These are phyloP conservation scores for Porphyrio hochstetteri DNA, from an alignment of 2,113 vertebrate genomes.

Conservation along the genomic window DNA sequence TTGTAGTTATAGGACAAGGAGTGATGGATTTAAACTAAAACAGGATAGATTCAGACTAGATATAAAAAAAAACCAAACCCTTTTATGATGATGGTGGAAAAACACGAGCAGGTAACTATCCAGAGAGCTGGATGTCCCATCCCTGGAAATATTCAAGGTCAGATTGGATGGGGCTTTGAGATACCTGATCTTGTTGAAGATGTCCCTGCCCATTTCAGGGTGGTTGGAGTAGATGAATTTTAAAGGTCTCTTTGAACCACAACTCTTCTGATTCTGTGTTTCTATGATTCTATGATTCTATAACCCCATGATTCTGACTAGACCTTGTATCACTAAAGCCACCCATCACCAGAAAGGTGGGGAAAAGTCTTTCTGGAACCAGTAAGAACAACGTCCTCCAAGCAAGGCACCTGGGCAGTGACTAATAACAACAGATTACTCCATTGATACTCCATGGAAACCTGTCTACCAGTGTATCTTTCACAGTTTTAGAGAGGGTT, in stretches of 20 bases:
- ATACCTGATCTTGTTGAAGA: neutral
- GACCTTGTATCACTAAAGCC: neutral
- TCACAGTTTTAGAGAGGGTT: neutral
- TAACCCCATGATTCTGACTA: neutral
- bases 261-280: neutral
- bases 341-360: neutral
- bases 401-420: neutral
- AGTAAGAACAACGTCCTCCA: neutral
- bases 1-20: neutral
- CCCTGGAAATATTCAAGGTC: neutral
- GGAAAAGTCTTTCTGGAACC: neutral
- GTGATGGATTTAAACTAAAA: neutral
- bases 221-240: neutral
- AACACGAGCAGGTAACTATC: neutral
- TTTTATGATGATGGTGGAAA: neutral
- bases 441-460: neutral
- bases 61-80: neutral
- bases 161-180: neutral
- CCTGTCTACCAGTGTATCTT: neutral
- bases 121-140: too few relatives aligned
- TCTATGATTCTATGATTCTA: neutral
- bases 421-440: neutral
- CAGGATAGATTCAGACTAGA: neutral
- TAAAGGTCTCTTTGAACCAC: neutral
- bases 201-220: neutral